These are phyloP conservation scores for Bombus difficillimus DNA, from an alignment of 1,140 invertebrate genomes.

Conservation along the genomic window DNA sequence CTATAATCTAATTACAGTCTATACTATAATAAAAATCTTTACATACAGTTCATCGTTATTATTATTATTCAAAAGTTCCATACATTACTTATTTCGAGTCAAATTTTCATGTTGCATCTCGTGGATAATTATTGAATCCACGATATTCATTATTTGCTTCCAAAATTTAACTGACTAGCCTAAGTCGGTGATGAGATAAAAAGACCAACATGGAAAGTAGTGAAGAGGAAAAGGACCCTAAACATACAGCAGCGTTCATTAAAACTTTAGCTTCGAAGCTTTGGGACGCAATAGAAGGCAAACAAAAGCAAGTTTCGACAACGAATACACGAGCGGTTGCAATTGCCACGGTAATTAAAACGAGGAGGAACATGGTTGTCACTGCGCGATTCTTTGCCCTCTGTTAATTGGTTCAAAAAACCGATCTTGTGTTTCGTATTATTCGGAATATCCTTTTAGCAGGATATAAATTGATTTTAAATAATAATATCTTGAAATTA, in stretches of 20 bases:
- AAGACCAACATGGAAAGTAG: not conserved
- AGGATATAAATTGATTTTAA: not conserved
- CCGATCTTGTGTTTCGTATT: not conserved
- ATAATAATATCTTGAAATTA: not conserved
- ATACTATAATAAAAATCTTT: not conserved
- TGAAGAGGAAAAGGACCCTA: not conserved
- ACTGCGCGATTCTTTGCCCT: not conserved
- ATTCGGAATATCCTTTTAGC: too few species aligned
- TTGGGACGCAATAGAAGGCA: not conserved
- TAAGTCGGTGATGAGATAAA: not conserved
- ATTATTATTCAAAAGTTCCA: not conserved
- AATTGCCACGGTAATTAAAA: constrained; percentile 31
- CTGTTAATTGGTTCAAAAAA: not conserved
- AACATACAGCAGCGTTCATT: constrained; percentile 10
- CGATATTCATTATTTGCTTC: not conserved
- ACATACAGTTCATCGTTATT: not conserved
- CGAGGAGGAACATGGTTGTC: not conserved
- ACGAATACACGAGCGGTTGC: not conserved
- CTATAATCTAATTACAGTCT: too few species aligned
- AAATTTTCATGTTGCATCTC: not conserved
- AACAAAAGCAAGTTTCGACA: constrained; percentile 25
- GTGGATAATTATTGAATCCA: not conserved
- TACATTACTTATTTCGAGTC: not conserved
- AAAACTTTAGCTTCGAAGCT: constrained; percentile 8
- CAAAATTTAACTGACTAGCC: not conserved